A percentile compares a stretch with the other conserved stretches of the same genome.
These are phyloP conservation scores for Sebastiscus tertius DNA, from an alignment of 2,797 vertebrate species.

Conservation along the genomic window DNA sequence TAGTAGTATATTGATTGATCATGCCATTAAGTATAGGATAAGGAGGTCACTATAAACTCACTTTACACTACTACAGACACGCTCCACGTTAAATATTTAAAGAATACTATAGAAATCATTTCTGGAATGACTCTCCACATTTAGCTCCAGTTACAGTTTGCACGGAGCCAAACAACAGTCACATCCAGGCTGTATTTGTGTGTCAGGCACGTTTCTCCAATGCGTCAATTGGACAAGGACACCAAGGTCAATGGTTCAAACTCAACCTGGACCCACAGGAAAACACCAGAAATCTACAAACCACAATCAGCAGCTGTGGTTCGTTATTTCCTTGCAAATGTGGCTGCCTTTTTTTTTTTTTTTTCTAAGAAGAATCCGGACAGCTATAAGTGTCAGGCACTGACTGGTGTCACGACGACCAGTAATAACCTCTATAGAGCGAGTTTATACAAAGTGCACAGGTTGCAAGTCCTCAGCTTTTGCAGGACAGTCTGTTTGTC, in stretches of 20 bases:
- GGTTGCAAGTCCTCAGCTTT: constrained; percentile 11
- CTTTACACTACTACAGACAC: background rate
- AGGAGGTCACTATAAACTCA: background rate
- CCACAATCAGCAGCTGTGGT: background rate
- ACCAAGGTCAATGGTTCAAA: constrained; percentile 74
- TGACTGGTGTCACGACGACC: constrained; percentile 21
- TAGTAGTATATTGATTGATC: background rate
- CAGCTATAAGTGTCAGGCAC: background rate
- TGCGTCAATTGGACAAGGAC: constrained; percentile 74
- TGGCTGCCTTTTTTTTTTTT: background rate
- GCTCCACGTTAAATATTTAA: background rate
- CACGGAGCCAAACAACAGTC: background rate
- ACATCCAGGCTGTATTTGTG: background rate
- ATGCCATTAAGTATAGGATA: background rate
- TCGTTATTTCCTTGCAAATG: background rate
- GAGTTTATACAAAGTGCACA: constrained; percentile 45
- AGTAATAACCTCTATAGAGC: background rate
- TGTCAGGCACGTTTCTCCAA: constrained; percentile 16
- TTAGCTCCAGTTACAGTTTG: background rate
- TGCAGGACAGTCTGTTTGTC: constrained; percentile 38
- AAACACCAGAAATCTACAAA: background rate
- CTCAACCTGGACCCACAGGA: background rate
- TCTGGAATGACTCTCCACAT: background rate
- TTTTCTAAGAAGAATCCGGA: background rate
- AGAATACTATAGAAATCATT: background rate